Evolutionary conservation across 2,888 invertebrate species (phyloP).

Genomic region (Nymphalis polychloros): DNA sequence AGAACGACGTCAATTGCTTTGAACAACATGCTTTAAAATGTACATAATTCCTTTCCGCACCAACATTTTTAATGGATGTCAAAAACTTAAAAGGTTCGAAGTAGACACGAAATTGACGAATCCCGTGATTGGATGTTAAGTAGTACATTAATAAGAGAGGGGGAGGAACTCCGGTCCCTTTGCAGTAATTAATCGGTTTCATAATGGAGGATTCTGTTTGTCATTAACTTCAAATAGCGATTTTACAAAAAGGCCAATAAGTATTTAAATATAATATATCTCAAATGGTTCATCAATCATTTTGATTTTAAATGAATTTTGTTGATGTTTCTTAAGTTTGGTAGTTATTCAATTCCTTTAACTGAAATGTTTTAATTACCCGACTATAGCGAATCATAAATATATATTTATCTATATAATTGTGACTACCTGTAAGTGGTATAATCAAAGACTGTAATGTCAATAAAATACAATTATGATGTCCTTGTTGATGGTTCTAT

Average conservation of each 20-base stretch:
- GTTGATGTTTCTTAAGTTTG: not conserved
- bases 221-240: slow-evolving; percentile 25
- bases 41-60: slow-evolving; percentile 7
- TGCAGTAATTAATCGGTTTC: slow-evolving; percentile 38
- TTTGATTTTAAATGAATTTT: not conserved
- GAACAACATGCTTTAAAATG: slow-evolving; percentile 15
- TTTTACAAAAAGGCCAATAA: slow-evolving; percentile 17
- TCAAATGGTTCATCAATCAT: not conserved
- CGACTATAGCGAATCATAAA: too few relatives aligned
- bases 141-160: slow-evolving; percentile 42
- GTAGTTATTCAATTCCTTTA: not conserved
- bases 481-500: too few relatives aligned
- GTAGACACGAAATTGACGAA: slow-evolving; percentile 41
- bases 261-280: slow-evolving; percentile 10
- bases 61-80: slow-evolving; percentile 20
- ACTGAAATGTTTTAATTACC: too few relatives aligned
- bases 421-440: too few relatives aligned
- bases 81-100: slow-evolving; percentile 40
- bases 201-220: slow-evolving; percentile 35
- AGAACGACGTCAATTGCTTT: too few relatives aligned
- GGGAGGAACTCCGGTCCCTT: slow-evolving; percentile 29
- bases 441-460: too few relatives aligned
- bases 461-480: too few relatives aligned
- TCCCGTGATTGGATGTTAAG: slow-evolving; percentile 46
- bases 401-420: too few relatives aligned